Base-by-base conservation (phyloP, 1,140 invertebrate genomes). In the Belonocnema kinseyi region DNA sequence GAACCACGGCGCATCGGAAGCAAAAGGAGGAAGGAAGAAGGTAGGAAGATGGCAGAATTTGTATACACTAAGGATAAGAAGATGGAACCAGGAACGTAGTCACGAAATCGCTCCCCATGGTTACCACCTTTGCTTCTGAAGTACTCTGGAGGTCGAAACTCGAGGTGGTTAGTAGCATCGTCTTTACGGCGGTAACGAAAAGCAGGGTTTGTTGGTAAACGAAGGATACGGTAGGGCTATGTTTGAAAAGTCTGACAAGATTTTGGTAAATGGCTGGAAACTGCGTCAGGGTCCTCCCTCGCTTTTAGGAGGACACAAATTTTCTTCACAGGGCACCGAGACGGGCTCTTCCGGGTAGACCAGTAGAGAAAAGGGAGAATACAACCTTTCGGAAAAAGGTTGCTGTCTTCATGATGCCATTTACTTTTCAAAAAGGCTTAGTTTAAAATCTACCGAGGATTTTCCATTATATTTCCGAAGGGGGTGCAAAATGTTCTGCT, bases 61-160 rank as follows among this genome's bases (percentile, higher is more conserved):
- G 71, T 46, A 72, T 52, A 79, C 75, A 77, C 53, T 56, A 58
- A 46, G 74, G 52, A 46, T 50, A 66, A 58, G 40, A 75, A 74
- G 19, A 70, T 72, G 75, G 66, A 40, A 61, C 19, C 51, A 56
- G 76, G 76, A 79, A 71, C 40, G 53, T 75, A 77, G 71, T 77
- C 74, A 58, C 54, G 76, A 13, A 78, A 80, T 83, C 74, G 76
- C 76, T 81, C 82, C 79, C 82, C 53, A 51, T 74, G 82, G 79
- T 79, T 81, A 46, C 40, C 40, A 75, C 78, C 81, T 83, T 83
- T 81, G 80, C 79, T 81, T 78, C 78, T 78, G 72, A 73, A 76
- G 26, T 71, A 78, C 74, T 80, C 74, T 53, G 78, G 76, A 21
- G 79, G 77, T 80, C 79, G 72, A 78, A 78, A 77, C 50, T 40